A percentile compares a stretch with the other conserved stretches of the same genome.
Evolutionary conservation across 1,140 invertebrate species (phyloP).

Genomic region (Patella vulgata): DNA sequence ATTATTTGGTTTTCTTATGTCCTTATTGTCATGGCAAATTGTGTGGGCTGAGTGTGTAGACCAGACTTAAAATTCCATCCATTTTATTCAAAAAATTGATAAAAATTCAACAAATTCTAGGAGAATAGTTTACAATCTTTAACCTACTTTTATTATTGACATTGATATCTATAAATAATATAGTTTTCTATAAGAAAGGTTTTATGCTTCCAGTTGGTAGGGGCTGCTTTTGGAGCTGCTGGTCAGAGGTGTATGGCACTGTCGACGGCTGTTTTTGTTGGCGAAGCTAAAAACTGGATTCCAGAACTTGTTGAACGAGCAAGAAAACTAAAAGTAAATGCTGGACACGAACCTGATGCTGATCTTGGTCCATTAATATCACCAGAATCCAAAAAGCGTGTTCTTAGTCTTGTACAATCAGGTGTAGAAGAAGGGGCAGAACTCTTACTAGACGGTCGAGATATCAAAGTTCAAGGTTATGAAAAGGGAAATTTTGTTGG

Average conservation of each 20-base stretch:
- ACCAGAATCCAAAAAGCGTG: conserved; percentile 87
- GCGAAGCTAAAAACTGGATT: conserved; percentile 93
- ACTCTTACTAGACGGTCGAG: conserved; percentile 88
- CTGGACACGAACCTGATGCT: conserved; percentile 88
- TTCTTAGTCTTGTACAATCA: conserved; percentile 86
- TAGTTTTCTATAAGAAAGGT: no score
- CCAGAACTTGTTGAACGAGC: conserved; percentile 90
- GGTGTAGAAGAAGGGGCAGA: conserved; percentile 91
- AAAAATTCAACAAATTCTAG: no score
- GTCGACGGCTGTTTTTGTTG: conserved; percentile 96
- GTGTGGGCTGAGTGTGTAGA: no score
- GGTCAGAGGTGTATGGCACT: conserved; percentile 98
- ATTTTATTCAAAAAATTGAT: no score
- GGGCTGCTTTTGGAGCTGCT: conserved; percentile 93
- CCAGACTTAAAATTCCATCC: no score
- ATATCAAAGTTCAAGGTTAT: conserved; percentile 83
- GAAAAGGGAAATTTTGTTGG: conserved; percentile 99
- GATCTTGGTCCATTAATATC: conserved; percentile 98
- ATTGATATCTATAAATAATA: no score
- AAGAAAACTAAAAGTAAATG: conserved; percentile 91
- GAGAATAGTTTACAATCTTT: no score
- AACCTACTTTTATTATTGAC: no score
- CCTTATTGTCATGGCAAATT: not conserved
- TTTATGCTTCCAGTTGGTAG: conserved; percentile 73
- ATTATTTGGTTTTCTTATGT: not conserved